A percentile compares a stretch with the other conserved stretches of the same genome.
Conservation (phyloP, 2,797 vertebrate species). For the Hydrolagus colliei region DNA sequence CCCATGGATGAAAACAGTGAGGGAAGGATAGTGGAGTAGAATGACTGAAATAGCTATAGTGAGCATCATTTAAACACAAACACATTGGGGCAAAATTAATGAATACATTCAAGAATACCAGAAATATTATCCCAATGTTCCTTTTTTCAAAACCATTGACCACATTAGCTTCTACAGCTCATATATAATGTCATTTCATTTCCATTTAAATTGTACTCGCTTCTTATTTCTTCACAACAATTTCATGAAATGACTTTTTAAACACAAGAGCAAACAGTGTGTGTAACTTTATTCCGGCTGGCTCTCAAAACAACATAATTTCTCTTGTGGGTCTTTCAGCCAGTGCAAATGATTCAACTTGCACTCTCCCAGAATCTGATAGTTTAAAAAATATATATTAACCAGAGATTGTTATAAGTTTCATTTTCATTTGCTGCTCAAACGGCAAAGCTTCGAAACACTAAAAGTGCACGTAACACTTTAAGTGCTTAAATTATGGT, state of each 20-base stretch:
- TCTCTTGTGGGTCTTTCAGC: background rate
- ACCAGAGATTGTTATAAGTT: background rate
- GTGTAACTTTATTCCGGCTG: background rate
- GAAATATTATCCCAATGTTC: too few relatives aligned
- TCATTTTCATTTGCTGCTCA: background rate
- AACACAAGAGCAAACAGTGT: background rate
- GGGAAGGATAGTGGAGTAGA: too few relatives aligned
- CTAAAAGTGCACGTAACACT: background rate
- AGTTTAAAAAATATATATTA: background rate
- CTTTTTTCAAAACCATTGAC: too few relatives aligned
- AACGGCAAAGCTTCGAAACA: background rate
- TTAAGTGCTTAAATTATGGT: background rate
- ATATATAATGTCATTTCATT: too few relatives aligned
- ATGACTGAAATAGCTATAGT: too few relatives aligned
- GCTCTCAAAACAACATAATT: background rate
- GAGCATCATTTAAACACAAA: too few relatives aligned
- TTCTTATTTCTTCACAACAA: background rate
- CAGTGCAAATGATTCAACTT: conserved; percentile 14
- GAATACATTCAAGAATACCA: too few relatives aligned
- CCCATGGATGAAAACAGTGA: too few relatives aligned
- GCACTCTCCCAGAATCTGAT: background rate
- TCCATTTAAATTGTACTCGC: too few relatives aligned
- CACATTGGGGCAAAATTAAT: too few relatives aligned
- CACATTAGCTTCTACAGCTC: too few relatives aligned
- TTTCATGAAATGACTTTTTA: background rate